These are phyloP conservation scores for Globia sparganii DNA, from an alignment of 2,888 invertebrate genomes.

Conservation along the genomic window DNA sequence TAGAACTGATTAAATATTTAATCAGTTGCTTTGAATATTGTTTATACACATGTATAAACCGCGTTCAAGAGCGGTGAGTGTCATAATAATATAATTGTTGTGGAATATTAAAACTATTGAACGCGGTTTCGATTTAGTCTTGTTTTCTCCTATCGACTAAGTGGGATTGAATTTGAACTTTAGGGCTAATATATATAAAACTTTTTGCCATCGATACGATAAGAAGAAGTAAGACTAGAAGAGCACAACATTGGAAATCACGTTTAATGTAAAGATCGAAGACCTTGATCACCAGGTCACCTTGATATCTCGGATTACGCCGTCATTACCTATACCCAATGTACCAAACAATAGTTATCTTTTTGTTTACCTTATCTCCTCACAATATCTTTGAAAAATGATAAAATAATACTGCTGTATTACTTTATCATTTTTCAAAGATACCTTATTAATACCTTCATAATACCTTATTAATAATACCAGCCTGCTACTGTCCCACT, in stretches of 20 bases:
- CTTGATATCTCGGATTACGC: slow-evolving; percentile 33
- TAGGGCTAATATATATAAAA: no score
- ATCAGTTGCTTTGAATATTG: no score
- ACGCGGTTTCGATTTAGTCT: not conserved
- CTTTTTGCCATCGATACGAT: no score
- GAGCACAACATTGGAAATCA: not conserved
- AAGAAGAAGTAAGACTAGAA: not conserved
- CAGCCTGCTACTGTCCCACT: not conserved
- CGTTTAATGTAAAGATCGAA: slow-evolving; percentile 25
- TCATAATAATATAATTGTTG: not conserved
- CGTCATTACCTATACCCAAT: slow-evolving; percentile 5
- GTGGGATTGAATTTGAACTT: not conserved
- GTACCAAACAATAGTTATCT: slow-evolving; percentile 39
- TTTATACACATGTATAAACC: no score
- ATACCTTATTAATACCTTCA: slow-evolving; percentile 1
- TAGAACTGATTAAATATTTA: no score
- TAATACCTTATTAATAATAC: not conserved
- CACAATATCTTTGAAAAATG: no score
- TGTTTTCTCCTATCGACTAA: not conserved
- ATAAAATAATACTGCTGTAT: no score
- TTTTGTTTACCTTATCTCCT: slow-evolving; percentile 44
- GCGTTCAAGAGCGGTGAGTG: not conserved
- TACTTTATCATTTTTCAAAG: slow-evolving; percentile 23
- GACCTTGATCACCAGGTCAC: slow-evolving; percentile 38
- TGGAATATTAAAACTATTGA: not conserved